phyloP scores from a whole-genome alignment of 1,140 invertebrate species.

The Lanistes nyassanus region DNA sequence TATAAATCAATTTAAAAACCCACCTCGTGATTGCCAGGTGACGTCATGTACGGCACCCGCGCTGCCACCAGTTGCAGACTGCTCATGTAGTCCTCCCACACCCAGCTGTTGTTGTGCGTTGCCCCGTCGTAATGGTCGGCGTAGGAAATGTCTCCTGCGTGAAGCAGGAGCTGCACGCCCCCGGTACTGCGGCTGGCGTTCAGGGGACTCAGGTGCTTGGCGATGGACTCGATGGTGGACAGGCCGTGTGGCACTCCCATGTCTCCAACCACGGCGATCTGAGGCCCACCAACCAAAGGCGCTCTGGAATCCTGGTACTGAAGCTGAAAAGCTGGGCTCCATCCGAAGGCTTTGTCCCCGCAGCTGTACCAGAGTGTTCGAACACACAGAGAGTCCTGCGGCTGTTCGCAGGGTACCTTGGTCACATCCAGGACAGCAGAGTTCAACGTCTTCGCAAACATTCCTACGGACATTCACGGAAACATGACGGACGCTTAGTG shows the following conservation, averaged over 20 bases:
- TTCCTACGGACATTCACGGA: neutral
- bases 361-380: constrained; percentile 27
- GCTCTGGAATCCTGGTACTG: constrained; percentile 4
- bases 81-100: constrained; percentile 54
- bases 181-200: neutral
- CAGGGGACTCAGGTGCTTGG: constrained; percentile 8
- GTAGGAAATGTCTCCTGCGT: constrained; percentile 37
- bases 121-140: constrained; percentile 32
- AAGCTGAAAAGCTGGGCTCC: constrained; percentile 25
- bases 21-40: constrained; percentile 62
- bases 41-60: constrained; percentile 59
- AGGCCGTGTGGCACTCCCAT: constrained; percentile 25
- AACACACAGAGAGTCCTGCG: neutral
- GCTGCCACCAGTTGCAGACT: constrained; percentile 49
- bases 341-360: constrained; percentile 27
- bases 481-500: neutral
- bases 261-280: constrained; percentile 33
- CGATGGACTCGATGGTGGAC: constrained; percentile 27
- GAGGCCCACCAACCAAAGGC: neutral
- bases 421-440: constrained; percentile 26
- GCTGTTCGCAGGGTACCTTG: neutral
- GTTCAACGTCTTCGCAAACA: constrained; percentile 29
- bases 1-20: too few species aligned
- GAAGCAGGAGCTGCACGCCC: constrained; percentile 33
- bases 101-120: constrained; percentile 36